phyloP scores from a whole-genome alignment of 1,140 invertebrate genomes.

The Tetramorium alpestre region DNA sequence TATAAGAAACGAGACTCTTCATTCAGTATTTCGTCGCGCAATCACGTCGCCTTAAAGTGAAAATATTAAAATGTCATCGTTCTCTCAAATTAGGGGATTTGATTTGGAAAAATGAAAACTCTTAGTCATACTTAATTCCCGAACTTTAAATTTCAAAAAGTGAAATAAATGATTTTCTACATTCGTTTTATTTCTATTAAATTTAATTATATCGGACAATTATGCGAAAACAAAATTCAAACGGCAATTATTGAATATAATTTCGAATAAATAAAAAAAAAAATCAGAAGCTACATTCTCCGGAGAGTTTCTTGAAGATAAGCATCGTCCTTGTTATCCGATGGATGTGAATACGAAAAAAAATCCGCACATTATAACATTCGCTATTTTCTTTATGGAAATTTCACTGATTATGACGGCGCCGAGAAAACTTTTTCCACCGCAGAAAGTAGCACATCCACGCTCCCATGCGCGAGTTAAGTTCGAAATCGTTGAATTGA shows the following conservation, averaged over 20 bases:
- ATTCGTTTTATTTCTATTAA: not conserved
- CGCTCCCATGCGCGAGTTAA: not conserved
- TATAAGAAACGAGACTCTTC: not conserved
- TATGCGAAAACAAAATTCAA: not conserved
- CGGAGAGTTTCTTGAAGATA: not conserved
- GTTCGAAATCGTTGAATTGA: constrained; percentile 44
- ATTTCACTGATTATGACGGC: constrained; percentile 36
- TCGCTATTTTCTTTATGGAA: constrained; percentile 14
- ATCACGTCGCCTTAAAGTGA: not conserved
- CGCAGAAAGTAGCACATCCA: constrained; percentile 18
- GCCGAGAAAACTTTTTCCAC: constrained; percentile 35
- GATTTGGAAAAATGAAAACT: not conserved
- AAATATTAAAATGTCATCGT: not conserved
- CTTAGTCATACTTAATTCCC: not conserved
- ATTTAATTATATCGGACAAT: not conserved
- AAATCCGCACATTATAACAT: not conserved
- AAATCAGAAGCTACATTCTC: not conserved
- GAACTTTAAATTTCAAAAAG: not conserved
- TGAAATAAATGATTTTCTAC: not conserved
- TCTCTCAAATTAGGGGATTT: not conserved
- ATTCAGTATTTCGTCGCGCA: not conserved
- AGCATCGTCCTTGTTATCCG: not conserved
- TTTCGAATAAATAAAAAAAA: not conserved
- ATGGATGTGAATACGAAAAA: not conserved
- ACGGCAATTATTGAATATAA: not conserved